Percentiles rank a stretch among this genome's conserved stretches.
Conservation (phyloP, 2,888 invertebrate species). For the Cactoblastis cactorum region DNA sequence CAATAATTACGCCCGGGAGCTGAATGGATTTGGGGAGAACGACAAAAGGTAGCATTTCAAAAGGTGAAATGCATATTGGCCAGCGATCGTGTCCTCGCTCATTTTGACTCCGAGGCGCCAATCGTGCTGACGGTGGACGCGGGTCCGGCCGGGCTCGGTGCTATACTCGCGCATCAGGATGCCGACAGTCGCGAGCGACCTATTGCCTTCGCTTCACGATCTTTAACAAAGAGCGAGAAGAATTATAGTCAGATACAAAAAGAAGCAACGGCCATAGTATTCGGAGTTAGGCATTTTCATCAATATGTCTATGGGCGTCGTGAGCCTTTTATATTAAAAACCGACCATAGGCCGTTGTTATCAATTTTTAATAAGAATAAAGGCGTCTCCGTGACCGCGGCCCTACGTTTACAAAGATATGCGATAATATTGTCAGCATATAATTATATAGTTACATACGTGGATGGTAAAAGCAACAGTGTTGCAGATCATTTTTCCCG, state of each 20-base stretch:
- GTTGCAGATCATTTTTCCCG: too few relatives aligned
- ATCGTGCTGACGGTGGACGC: neutral
- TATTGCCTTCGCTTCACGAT: neutral
- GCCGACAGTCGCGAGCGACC: neutral
- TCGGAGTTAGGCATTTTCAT: slow-evolving; percentile 19
- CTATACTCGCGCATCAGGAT: neutral
- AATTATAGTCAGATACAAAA: slow-evolving; percentile 23
- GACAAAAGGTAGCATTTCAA: neutral
- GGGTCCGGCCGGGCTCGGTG: neutral
- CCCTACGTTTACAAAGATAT: too few relatives aligned
- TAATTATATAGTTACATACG: too few relatives aligned
- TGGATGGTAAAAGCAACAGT: too few relatives aligned
- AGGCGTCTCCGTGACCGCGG: neutral
- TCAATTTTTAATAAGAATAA: neutral
- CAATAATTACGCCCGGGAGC: neutral
- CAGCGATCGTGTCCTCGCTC: too few relatives aligned
- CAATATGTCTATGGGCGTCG: slow-evolving; percentile 21
- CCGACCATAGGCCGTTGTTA: slow-evolving; percentile 19
- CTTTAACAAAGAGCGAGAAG: neutral
- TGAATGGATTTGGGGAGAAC: neutral
- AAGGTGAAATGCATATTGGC: too few relatives aligned
- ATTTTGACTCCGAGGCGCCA: neutral
- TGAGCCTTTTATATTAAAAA: slow-evolving; percentile 21
- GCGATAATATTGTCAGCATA: too few relatives aligned
- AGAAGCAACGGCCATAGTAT: slow-evolving; percentile 22